Evolutionary conservation across 2,888 invertebrate genomes (phyloP).

Genomic region (Eupeodes latifasciatus): DNA sequence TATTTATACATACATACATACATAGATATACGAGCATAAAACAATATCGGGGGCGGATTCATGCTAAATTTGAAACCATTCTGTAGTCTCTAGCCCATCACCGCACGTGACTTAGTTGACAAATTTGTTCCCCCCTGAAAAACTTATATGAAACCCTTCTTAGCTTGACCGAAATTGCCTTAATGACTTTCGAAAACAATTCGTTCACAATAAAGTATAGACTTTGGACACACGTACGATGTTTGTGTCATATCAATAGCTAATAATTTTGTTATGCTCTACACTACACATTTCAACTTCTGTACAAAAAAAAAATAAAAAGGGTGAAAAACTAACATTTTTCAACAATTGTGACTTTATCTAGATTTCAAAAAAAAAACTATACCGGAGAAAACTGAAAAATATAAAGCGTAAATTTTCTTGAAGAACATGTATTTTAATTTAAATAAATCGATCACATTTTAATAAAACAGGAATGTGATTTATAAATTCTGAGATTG

Average conservation of each 20-base stretch:
- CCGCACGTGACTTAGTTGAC: slow-evolving; percentile 75
- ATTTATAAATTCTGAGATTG: too few relatives aligned
- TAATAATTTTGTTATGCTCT: neutral
- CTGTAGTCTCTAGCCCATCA: slow-evolving; percentile 45
- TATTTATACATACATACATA: slow-evolving; percentile 20
- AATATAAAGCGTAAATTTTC: too few relatives aligned
- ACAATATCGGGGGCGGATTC: slow-evolving; percentile 70
- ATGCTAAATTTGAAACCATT: slow-evolving; percentile 75
- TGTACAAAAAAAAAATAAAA: neutral
- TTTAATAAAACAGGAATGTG: too few relatives aligned
- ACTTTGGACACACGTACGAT: slow-evolving; percentile 35
- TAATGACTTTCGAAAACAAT: slow-evolving; percentile 75
- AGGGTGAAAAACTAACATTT: neutral
- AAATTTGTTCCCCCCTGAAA: slow-evolving; percentile 63
- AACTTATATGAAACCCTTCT: slow-evolving; percentile 57
- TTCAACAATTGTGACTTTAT: neutral
- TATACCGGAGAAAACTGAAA: too few relatives aligned
- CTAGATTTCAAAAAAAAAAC: too few relatives aligned
- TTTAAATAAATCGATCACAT: too few relatives aligned
- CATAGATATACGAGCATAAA: neutral
- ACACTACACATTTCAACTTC: neutral
- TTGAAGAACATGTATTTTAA: too few relatives aligned
- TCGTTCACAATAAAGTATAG: slow-evolving; percentile 47
- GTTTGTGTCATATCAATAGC: slow-evolving; percentile 28
- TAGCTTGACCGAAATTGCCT: slow-evolving; percentile 55